Conservation (phyloP, 2,113 vertebrate genomes). For the Porphyrio hochstetteri region DNA sequence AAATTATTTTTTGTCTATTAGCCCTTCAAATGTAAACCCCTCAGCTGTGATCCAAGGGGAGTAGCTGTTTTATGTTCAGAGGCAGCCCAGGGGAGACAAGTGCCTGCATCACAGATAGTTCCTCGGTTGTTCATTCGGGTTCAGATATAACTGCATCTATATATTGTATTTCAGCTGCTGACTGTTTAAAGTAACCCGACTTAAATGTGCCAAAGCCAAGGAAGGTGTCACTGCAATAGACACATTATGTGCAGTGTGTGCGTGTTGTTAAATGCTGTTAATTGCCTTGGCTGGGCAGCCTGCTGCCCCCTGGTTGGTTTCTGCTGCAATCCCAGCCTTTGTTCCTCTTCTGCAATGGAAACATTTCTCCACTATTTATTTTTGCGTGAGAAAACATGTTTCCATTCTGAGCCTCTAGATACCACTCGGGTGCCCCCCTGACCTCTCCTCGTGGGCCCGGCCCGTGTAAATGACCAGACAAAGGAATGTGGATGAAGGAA, state of each 20-base stretch:
- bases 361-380: constrained; percentile 58
- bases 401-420: constrained; percentile 57
- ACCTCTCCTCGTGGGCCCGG: constrained; percentile 42
- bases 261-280: constrained; percentile 1
- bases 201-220: background rate
- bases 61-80: background rate
- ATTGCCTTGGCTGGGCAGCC: constrained; percentile 1
- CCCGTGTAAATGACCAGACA: constrained; percentile 53
- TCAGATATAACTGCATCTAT: background rate
- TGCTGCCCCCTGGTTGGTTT: background rate
- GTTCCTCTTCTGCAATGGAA: constrained; percentile 26
- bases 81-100: background rate
- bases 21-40: background rate
- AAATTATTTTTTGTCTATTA: background rate
- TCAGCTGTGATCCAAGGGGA: background rate
- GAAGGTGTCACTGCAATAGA: background rate
- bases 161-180: background rate
- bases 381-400: constrained; percentile 64
- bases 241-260: background rate
- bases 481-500: constrained; percentile 67
- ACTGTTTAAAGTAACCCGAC: background rate
- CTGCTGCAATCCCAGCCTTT: background rate
- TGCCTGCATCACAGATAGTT: background rate
- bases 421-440: constrained; percentile 20
- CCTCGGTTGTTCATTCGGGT: background rate